Evolutionary conservation across 2,797 vertebrate genomes (phyloP), one percentile per base, ranked within the genome.

Genomic region (Neopelma chrysocephalum): DNA sequence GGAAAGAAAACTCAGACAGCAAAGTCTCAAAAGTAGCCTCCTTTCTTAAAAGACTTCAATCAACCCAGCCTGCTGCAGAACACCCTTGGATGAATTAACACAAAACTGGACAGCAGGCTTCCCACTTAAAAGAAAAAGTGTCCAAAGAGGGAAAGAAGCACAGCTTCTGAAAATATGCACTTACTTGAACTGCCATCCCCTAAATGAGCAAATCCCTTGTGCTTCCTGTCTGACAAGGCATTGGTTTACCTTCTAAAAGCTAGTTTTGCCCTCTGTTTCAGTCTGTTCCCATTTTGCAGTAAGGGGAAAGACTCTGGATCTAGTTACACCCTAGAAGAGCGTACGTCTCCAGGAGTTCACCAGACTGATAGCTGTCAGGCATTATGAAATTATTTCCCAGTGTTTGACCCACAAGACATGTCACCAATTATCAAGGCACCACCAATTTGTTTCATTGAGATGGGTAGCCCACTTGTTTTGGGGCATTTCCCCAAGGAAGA

Each of bases 391-490:
- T 58, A 8, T 29, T 62, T 47, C 40, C 16, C 43, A 62, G 18
- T 32, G 9, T 78, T 56, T 73, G 20, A 58, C 60, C 56, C 43
- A 54, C 43, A 79, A 47, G 38, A 42, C 12, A 6, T 1, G 2
- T 22, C 77, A 71, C 25, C 19, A 42, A 1, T 32, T 40, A 69
- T 50, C 2, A 1, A 76, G n/a, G 50, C 22, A 78, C 22, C 42
- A 66, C 32, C 53, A 48, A 18, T 6, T 25, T 16, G 11, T 43
- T 62, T 58, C 40, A 8, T 32, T 45, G 26, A 91, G 50, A 27
- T 18, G 21, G 14, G 29, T 20, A 65, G 21, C 36, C 17, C 0
- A 1, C 15, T 22, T 31, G 3, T 6, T 45, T 80, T 23, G 9
- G 56, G 29, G n/a, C 29, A 38, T 34, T 73, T 72, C 8, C 69